Percentiles rank a stretch among this genome's conserved stretches.
Evolutionary conservation across 1,140 invertebrate genomes (phyloP).

Genomic region (Dufourea novaeangliae): DNA sequence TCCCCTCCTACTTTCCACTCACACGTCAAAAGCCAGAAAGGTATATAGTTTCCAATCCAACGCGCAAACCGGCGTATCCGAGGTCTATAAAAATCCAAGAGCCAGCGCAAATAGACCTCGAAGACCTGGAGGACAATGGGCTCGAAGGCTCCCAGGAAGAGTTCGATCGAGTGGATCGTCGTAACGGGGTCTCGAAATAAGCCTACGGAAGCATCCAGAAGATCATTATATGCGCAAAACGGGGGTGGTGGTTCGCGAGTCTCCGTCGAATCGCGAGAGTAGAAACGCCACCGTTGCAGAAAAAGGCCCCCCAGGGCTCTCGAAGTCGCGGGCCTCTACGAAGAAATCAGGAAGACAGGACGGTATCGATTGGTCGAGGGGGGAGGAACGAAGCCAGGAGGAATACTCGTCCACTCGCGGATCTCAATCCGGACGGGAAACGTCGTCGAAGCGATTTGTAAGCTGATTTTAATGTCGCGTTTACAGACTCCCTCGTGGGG

Average conservation of each 20-base stretch:
- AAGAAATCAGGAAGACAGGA: conserved; percentile 24
- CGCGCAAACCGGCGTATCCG: background rate
- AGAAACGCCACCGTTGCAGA: conserved; percentile 63
- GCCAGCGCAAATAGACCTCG: background rate
- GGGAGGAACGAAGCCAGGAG: background rate
- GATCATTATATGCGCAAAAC: conserved; percentile 50
- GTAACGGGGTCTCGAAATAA: conserved; percentile 56
- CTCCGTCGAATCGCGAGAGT: conserved; percentile 55
- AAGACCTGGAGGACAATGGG: background rate
- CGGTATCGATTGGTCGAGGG: conserved; percentile 30
- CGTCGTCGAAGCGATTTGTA: conserved; percentile 70
- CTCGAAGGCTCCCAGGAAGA: conserved; percentile 11
- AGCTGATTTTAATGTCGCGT: conserved; percentile 74
- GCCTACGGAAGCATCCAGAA: conserved; percentile 26
- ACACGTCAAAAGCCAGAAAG: background rate
- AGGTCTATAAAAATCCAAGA: background rate
- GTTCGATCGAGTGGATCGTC: conserved; percentile 20
- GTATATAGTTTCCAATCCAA: background rate
- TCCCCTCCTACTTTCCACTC: no score
- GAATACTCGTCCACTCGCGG: conserved; percentile 48
- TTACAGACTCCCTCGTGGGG: conserved; percentile 67
- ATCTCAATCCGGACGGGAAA: conserved; percentile 61
- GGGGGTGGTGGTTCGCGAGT: conserved; percentile 51
- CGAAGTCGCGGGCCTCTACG: background rate
- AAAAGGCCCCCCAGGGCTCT: conserved; percentile 33